These are phyloP conservation scores for Elaphurus davidianus DNA, from an alignment of 2,113 vertebrate genomes.

Conservation along the genomic window DNA sequence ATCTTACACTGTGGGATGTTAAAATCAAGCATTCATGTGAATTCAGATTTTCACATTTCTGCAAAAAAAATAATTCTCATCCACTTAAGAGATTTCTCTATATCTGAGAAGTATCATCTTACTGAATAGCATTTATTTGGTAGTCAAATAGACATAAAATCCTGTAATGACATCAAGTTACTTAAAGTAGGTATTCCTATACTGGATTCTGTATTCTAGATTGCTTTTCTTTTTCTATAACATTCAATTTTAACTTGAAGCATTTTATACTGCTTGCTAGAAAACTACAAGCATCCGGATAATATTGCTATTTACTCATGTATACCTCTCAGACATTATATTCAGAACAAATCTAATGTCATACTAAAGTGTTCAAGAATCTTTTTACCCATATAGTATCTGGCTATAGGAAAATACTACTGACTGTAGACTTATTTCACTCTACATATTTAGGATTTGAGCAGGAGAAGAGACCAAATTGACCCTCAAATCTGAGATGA, in stretches of 20 bases:
- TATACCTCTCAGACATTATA: conserved; percentile 4
- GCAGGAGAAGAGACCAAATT: conserved; percentile 88
- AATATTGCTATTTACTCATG: background rate
- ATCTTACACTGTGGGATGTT: background rate
- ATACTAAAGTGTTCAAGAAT: background rate
- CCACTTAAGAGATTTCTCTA: conserved; percentile 33
- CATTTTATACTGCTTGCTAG: background rate
- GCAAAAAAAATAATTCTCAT: conserved; percentile 36
- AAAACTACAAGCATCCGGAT: background rate
- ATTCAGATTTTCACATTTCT: background rate
- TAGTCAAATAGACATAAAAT: background rate
- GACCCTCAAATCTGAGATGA: conserved; percentile 88
- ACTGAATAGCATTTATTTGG: background rate
- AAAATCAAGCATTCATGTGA: background rate
- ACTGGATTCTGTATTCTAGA: background rate
- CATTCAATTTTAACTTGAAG: background rate
- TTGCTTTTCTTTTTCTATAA: background rate
- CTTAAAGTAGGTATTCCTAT: background rate
- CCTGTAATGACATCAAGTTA: background rate
- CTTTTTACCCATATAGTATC: background rate
- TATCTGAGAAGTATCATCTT: background rate
- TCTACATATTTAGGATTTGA: conserved; percentile 84
- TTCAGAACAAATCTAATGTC: background rate
- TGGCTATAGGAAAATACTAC: conserved; percentile 87
- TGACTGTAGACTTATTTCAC: conserved; percentile 75